These are phyloP conservation scores for Drosophila tsacasi DNA, from an alignment of 1,140 invertebrate species.

Conservation along the genomic window DNA sequence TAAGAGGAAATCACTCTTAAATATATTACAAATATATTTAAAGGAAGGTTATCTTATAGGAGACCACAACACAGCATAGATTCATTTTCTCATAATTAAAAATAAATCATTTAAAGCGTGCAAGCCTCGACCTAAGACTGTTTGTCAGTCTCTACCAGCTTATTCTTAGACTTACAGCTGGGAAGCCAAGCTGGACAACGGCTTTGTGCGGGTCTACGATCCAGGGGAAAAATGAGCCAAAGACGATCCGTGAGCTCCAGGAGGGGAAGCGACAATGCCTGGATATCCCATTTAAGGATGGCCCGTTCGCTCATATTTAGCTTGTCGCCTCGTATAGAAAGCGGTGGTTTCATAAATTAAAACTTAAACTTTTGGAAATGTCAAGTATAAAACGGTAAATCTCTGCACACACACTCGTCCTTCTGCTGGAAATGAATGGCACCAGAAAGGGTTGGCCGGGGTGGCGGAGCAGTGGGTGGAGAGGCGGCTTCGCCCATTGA, in stretches of 20 bases:
- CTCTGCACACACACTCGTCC: constrained; percentile 72
- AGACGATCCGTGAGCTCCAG: constrained; percentile 4
- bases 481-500: constrained; percentile 64
- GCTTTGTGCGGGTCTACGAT: constrained; percentile 7
- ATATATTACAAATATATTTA: neutral
- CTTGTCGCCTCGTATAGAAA: constrained; percentile 79
- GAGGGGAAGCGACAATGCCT: constrained; percentile 66
- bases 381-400: constrained; percentile 85
- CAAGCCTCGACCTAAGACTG: neutral
- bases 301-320: constrained; percentile 76
- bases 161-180: neutral
- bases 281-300: constrained; percentile 76
- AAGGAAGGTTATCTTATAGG: neutral
- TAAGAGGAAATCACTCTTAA: neutral
- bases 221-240: neutral
- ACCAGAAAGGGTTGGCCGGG: constrained; percentile 38
- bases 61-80: neutral
- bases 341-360: constrained; percentile 85
- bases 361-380: constrained; percentile 85
- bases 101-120: neutral
- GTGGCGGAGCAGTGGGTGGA: constrained; percentile 10
- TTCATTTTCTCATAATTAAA: neutral
- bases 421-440: constrained; percentile 77
- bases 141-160: neutral
- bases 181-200: constrained; percentile 22